Base-by-base conservation (phyloP, 53 echinoderm and acorn worm genomes). In the Patiria pectinifera region DNA sequence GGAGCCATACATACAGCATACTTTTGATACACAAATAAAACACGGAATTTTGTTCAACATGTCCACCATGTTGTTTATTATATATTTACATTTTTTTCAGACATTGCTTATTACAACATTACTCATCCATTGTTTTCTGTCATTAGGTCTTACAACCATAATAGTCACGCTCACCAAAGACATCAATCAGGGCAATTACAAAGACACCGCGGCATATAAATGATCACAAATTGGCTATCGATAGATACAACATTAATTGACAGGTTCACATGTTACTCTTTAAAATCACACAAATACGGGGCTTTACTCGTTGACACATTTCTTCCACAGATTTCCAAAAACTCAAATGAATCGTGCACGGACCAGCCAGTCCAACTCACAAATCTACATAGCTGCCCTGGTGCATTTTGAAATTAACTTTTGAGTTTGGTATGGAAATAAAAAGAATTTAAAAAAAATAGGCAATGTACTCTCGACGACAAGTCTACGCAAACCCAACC, bases 81-180 rank as follows among this genome's bases (percentile, higher is more conserved):
- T 66, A 85, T 85, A 85, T 85, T 85, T 85, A 85, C 85, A 85
- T 47, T 66, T 85, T 71, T 85, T 70, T 46, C 22, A 35, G 61
- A 60, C 62, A 60, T 19, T 61, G 74, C 74, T 24, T 59, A 26
- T 83, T 61, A 61, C n/a, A 83, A 83, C 83, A 83, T 22, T 35
- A 83, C 83, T 83, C 83, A 62, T 83, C 83, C 83, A 83, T 62
- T 61, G 49, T 61, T 60, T 48, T 66, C 15, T 23, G 74, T 24
- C 74, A 74, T 21, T 23, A 74, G 24, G 10, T 74, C 24, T 24
- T 66, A 66, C 66, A 66, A 66, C 66, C 15, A 53, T 8, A 66
- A 66, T 10, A 23, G 74, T n/a, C 74, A 74, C 22, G 24, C 74
- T 74, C 74, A 24, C 74, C 24, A 74, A n/a, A 74, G 10, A 24